A percentile compares a stretch with the other conserved stretches of the same genome.
Conservation (phyloP, 2,888 invertebrate genomes). For the Campopleginae sp. region DNA sequence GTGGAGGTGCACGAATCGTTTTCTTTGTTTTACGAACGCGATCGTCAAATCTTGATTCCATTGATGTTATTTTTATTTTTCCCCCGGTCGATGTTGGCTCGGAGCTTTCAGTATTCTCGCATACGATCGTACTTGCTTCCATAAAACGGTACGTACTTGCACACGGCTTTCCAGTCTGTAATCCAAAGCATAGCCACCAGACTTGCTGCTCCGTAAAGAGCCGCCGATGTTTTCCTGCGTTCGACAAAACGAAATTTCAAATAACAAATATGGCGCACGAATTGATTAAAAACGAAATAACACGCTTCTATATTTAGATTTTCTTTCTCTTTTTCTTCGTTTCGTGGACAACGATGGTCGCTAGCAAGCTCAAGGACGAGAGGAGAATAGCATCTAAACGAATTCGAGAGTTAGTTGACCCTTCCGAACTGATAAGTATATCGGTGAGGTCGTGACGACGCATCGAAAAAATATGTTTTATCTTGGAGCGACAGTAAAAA, state of each 20-base stretch:
- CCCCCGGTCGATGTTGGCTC: background rate
- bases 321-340: background rate
- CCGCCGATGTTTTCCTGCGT: slow-evolving; percentile 74
- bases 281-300: background rate
- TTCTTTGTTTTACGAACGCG: background rate
- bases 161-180: slow-evolving; percentile 77
- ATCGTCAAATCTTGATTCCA: background rate
- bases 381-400: background rate
- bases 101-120: slow-evolving; percentile 58
- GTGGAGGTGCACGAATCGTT: background rate
- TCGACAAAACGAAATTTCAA: slow-evolving; percentile 24
- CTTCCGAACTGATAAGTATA: slow-evolving; percentile 21
- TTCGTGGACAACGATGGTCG: background rate
- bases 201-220: slow-evolving; percentile 71
- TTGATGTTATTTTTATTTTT: background rate
- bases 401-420: slow-evolving; percentile 12
- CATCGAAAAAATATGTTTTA: slow-evolving; percentile 8
- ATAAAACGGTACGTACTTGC: slow-evolving; percentile 75
- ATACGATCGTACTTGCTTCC: slow-evolving; percentile 73
- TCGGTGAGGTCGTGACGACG: slow-evolving; percentile 32
- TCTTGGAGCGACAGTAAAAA: slow-evolving; percentile 1
- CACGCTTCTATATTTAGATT: slow-evolving; percentile 16
- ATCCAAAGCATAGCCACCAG: slow-evolving; percentile 72
- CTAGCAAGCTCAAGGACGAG: background rate
- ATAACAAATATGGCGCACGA: background rate